These are phyloP conservation scores for Cephalopholis sonnerati DNA, from an alignment of 2,113 vertebrate genomes.

Conservation along the genomic window DNA sequence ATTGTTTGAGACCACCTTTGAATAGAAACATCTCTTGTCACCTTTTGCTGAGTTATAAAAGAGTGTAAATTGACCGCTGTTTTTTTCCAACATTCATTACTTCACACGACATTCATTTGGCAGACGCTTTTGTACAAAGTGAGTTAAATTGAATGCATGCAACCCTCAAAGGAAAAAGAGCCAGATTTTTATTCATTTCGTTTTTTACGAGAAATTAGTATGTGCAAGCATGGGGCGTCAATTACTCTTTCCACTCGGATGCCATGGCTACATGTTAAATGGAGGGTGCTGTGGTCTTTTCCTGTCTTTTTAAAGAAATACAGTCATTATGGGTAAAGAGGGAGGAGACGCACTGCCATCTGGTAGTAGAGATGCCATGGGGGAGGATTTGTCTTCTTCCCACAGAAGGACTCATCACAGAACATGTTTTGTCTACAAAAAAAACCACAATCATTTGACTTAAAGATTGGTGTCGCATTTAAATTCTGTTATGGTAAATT, in stretches of 20 bases:
- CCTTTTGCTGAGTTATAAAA: neutral
- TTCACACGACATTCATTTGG: neutral
- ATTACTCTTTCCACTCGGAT: neutral
- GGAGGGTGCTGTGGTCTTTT: neutral
- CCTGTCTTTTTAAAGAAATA: slow-evolving; percentile 1
- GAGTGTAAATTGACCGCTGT: neutral
- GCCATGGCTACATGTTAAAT: neutral
- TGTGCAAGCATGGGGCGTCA: neutral
- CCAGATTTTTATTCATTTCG: neutral
- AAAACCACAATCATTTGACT: neutral
- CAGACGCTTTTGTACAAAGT: neutral
- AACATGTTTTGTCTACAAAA: neutral
- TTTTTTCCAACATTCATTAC: neutral
- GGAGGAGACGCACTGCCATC: neutral
- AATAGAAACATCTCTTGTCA: neutral
- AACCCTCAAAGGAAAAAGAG: neutral
- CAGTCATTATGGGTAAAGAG: neutral
- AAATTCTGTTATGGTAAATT: neutral
- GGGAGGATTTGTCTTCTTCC: neutral
- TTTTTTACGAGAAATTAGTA: neutral
- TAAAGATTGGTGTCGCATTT: neutral
- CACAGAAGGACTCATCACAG: neutral
- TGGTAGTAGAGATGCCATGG: neutral
- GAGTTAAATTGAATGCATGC: neutral
- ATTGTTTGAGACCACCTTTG: neutral